Base-by-base conservation (phyloP, 2,888 invertebrate species). In the Diarsia dahlii region DNA sequence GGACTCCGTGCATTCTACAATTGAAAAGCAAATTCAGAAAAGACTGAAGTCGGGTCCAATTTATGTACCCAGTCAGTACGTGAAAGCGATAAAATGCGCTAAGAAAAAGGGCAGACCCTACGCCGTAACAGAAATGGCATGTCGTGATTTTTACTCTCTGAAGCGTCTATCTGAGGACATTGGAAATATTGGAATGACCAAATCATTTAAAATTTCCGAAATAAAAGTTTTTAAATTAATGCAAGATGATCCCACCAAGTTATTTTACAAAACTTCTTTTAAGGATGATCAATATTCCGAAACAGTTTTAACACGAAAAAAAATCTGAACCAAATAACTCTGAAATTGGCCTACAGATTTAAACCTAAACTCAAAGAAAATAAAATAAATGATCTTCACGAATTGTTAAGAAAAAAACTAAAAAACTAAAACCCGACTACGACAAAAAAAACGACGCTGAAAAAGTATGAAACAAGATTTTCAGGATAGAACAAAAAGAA, bases 41-140 rank as follows among this genome's bases (percentile, higher is more conserved):
- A 60, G 60, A 60, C 60, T 60, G 3, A 60, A 10, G 60, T 60
- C 60, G 10, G 60, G 60, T 60, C 60, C 60, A 60, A 60, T 60
- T 60, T 60, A 60, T 60, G 60, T 60, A 60, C 60, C 60, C 60
- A 60, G 60, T 60, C 60, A 60, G 10, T 60, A 60, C 60, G 60
- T 60, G 8, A 20, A 60, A 60, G 60, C 60, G 8, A 60, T 60
- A 10, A 60, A 60, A 34, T 60, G 60, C 60, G 60, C 60, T 60
- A 34, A 60, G 52, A 52, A 52, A 8, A 52, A 52, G 8, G 52
- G 52, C 52, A 52, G 8, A 8, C 60, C 60, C 60, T 60, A 60
- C 60, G 9, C 60, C 60, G 60, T 60, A 9, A 60, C 28, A 60
- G 60, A 60, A 60, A 60, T 60, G 60, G 6, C 60, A 60, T 60